phyloP scores from a whole-genome alignment of 35 echinoderm and acorn worm genomes.

The Ptychodera flava region DNA sequence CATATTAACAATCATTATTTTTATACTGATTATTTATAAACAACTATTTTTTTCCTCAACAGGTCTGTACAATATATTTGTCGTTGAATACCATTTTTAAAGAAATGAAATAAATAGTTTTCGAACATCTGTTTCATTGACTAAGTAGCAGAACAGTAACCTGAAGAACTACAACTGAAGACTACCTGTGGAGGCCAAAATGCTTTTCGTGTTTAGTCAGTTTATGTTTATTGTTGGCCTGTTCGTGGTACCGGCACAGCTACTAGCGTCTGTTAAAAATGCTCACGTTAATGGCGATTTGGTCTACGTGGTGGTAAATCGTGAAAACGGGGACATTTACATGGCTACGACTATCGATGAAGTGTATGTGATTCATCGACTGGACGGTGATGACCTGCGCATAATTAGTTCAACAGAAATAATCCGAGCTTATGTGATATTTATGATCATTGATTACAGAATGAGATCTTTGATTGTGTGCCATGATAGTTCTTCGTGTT shows the following conservation, averaged over 20 bases:
- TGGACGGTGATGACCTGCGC: not conserved
- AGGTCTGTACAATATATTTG: too few species aligned
- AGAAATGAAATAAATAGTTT: too few species aligned
- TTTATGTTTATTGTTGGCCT: not conserved
- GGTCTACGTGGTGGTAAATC: not conserved
- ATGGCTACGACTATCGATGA: not conserved
- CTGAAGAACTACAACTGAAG: too few species aligned
- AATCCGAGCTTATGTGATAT: not conserved
- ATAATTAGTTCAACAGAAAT: not conserved
- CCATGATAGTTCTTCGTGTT: not conserved
- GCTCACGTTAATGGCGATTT: not conserved
- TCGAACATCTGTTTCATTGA: too few species aligned
- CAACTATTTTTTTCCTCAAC: too few species aligned
- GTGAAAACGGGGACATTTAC: not conserved
- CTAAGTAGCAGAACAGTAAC: too few species aligned
- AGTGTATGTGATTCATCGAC: not conserved
- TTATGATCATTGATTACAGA: not conserved
- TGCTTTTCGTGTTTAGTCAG: not conserved
- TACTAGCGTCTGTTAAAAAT: not conserved
- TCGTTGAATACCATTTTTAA: too few species aligned
- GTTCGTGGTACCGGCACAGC: not conserved
- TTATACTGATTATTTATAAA: too few species aligned
- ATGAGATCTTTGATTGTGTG: not conserved
- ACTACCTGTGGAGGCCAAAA: not conserved
- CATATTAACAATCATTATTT: too few species aligned